Percentiles rank a stretch among this genome's conserved stretches.
Evolutionary conservation across 2,113 vertebrate species (phyloP).

Genomic region (Callithrix jacchus): DNA sequence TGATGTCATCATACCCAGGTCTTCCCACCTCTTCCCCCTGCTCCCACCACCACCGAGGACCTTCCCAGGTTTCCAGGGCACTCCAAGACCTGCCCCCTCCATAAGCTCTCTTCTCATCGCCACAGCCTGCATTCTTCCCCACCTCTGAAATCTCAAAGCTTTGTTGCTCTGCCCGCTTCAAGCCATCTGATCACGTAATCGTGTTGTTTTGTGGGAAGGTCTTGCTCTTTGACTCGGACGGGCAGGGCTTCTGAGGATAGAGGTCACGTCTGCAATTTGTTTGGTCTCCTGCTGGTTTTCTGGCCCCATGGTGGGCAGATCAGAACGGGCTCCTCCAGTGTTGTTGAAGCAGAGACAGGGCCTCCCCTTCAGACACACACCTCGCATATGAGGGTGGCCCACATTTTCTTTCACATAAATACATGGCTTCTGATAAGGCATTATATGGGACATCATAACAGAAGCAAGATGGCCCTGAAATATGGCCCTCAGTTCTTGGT

Average conservation of each 20-base stretch:
- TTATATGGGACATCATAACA: too few species aligned
- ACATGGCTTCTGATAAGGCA: background rate
- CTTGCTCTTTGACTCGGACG: background rate
- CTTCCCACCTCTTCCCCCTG: background rate
- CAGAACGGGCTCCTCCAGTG: rapidly evolving
- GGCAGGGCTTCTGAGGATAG: rapidly evolving
- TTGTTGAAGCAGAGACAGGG: background rate
- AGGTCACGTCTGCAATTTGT: rapidly evolving
- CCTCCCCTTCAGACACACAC: background rate
- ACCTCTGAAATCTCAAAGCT: background rate
- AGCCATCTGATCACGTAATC: background rate
- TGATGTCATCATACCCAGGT: too few species aligned
- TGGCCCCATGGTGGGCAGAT: background rate
- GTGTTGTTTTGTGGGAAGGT: background rate
- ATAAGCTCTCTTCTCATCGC: background rate
- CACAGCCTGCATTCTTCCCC: background rate
- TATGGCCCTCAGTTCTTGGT: rapidly evolving
- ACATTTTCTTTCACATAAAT: background rate
- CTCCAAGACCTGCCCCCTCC: background rate
- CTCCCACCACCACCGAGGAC: rapidly evolving
- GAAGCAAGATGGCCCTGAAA: background rate
- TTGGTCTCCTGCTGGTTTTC: background rate
- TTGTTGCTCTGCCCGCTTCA: background rate
- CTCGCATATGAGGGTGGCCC: background rate
- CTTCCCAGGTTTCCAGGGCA: background rate